These are phyloP conservation scores for Diabrotica undecimpunctata DNA, from an alignment of 1,140 invertebrate genomes.

Conservation along the genomic window DNA sequence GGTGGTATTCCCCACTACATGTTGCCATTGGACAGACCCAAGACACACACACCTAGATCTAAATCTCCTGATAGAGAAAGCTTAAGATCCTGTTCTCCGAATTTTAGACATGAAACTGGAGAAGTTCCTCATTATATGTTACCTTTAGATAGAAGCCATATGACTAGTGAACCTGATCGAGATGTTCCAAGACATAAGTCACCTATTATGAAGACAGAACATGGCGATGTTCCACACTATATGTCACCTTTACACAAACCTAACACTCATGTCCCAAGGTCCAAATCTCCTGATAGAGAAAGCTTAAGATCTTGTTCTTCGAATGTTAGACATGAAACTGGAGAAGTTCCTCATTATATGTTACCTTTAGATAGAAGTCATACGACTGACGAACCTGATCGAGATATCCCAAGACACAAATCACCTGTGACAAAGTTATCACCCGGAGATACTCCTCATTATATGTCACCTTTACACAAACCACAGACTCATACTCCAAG, in stretches of 20 bases:
- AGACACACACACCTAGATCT: background rate
- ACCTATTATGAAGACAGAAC: background rate
- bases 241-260: background rate
- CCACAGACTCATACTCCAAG: background rate
- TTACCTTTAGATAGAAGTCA: background rate
- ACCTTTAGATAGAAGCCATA: background rate
- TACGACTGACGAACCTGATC: background rate
- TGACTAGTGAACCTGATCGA: slow-evolving; percentile 15
- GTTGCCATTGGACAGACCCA: slow-evolving; percentile 37
- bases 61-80: background rate
- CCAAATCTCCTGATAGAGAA: slow-evolving; percentile 25
- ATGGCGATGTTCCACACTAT: background rate
- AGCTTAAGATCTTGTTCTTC: slow-evolving; percentile 14
- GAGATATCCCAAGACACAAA: background rate
- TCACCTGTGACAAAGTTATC: background rate
- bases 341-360: slow-evolving; percentile 1
- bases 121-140: background rate
- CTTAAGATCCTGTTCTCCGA: slow-evolving; percentile 18
- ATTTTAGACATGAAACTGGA: slow-evolving; percentile 20
- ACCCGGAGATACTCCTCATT: slow-evolving; percentile 1
- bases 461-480: slow-evolving; percentile 26
- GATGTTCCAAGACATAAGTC: slow-evolving; percentile 16
- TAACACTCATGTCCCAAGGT: background rate
- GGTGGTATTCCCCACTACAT: slow-evolving; percentile 43
- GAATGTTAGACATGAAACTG: slow-evolving; percentile 21